Evolutionary conservation across 2,797 vertebrate genomes (phyloP), one percentile per base, ranked within the genome.

Genomic region (Sardinella longiceps): DNA sequence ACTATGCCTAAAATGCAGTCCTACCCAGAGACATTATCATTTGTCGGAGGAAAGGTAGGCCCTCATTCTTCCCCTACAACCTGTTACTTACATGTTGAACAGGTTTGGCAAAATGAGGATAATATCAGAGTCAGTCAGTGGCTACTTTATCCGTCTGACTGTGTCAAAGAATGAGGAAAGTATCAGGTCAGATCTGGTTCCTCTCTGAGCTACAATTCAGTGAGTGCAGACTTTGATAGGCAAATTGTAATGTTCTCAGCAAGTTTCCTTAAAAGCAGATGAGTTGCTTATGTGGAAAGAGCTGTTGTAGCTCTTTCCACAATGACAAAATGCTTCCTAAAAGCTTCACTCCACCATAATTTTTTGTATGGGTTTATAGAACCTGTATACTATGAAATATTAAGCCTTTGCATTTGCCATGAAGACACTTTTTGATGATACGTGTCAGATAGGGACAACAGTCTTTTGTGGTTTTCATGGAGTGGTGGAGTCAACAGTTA

Each of bases 151-250:
- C 56, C 1, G 56, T 10, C 23, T 25, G 33, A n/a, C 18, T 10
- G 15, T 43, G 37, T 77, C 70, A 77, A 77, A 43, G 66, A 77
- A 77, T 43, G 37, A 43, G 70, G 33, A 77, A 43, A 77, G 37
- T 37, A 77, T 33, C 37, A 18, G 30, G 28, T 20, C 51, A 23
- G 3, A 30, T 30, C 10, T 37, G 5, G 15, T 39, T 74, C 12
- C n/a, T 30, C 60, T 66, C 63, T 1, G 63, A 15, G 28, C 63
- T 66, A 45, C n/a, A n/a, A n/a, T n/a, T n/a, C 5, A 43, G 39
- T 43, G 39, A 5, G 39, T 43, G 5, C 2, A 43, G 39, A 2
- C 39, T 2, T 2, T 43, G 5, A 43, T 43, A 43, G 2, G 39
- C 39, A 2, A 43, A 43, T 43, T 43, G 39, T 43, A 43, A 43